Conservation (phyloP, 2,888 invertebrate genomes). For the Drosophila monieri region DNA sequence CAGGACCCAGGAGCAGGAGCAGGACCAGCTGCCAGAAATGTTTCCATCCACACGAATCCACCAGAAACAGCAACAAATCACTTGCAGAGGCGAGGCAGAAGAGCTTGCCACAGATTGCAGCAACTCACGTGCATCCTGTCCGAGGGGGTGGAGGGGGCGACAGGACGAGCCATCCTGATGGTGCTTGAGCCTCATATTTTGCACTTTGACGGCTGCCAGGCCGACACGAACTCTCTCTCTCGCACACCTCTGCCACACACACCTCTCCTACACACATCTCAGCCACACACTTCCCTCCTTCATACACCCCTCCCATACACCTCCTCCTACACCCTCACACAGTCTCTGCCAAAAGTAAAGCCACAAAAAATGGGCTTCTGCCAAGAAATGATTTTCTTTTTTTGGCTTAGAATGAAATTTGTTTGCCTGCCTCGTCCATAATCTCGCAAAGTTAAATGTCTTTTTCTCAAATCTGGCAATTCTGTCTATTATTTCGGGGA, state of each 20-base stretch:
- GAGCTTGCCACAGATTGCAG: constrained; percentile 53
- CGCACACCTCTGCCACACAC: neutral
- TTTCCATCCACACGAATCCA: neutral
- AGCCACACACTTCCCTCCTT: too few relatives aligned
- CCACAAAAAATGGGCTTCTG: neutral
- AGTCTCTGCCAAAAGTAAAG: constrained; percentile 21
- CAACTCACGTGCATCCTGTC: constrained; percentile 51
- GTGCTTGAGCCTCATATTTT: constrained; percentile 44
- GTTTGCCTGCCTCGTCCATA: neutral
- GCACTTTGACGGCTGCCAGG: constrained; percentile 40
- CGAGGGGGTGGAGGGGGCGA: neutral
- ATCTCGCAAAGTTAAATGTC: neutral
- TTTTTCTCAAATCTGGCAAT: neutral
- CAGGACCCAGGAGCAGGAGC: neutral
- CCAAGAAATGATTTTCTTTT: constrained; percentile 9
- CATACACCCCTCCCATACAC: neutral
- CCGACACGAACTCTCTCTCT: constrained; percentile 6
- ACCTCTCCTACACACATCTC: neutral
- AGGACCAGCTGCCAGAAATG: neutral
- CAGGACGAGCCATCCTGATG: constrained; percentile 25
- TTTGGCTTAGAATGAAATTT: constrained; percentile 9
- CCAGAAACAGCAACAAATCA: constrained; percentile 16
- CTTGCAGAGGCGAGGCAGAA: constrained; percentile 1
- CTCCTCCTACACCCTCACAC: neutral
- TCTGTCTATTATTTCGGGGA: neutral